These are phyloP conservation scores for Drosophila pectinifera DNA, from an alignment of 1,140 invertebrate species.

Conservation along the genomic window DNA sequence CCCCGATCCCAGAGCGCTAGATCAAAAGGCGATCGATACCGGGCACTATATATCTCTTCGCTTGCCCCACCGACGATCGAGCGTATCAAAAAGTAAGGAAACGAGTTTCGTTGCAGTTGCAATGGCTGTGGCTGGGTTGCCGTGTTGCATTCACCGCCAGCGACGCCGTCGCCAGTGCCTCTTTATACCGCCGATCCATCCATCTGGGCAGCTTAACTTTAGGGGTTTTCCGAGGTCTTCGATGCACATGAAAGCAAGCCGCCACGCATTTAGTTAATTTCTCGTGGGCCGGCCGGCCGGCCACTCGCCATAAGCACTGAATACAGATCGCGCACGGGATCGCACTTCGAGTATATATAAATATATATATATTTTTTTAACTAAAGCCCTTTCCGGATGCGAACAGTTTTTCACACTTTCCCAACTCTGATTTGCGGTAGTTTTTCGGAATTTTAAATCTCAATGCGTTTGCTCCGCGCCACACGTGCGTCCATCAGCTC, in stretches of 20 bases:
- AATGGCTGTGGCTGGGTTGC: constrained; percentile 20
- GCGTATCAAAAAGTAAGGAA: constrained; percentile 52
- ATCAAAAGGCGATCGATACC: constrained; percentile 67
- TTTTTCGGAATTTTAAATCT: constrained; percentile 26
- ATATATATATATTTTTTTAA: neutral
- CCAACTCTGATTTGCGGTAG: constrained; percentile 26
- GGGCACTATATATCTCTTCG: constrained; percentile 28
- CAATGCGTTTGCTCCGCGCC: constrained; percentile 46
- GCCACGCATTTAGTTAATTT: constrained; percentile 54
- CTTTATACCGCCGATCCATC: constrained; percentile 73
- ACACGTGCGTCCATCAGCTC: constrained; percentile 75
- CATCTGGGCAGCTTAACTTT: constrained; percentile 67
- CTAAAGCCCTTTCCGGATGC: constrained; percentile 25
- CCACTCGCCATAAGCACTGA: constrained; percentile 55
- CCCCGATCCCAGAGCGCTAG: constrained; percentile 48
- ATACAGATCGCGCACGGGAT: constrained; percentile 30
- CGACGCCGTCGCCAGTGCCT: constrained; percentile 52
- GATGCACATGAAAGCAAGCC: constrained; percentile 67
- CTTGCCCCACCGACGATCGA: constrained; percentile 40
- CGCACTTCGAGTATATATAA: constrained; percentile 8
- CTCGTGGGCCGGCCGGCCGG: constrained; percentile 73
- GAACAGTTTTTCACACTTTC: constrained; percentile 46
- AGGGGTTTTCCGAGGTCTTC: constrained; percentile 41
- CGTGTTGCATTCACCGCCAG: constrained; percentile 33
- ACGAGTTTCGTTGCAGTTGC: constrained; percentile 64